Base-by-base conservation (phyloP, 2,113 vertebrate genomes). In the Bathybates hornii region DNA sequence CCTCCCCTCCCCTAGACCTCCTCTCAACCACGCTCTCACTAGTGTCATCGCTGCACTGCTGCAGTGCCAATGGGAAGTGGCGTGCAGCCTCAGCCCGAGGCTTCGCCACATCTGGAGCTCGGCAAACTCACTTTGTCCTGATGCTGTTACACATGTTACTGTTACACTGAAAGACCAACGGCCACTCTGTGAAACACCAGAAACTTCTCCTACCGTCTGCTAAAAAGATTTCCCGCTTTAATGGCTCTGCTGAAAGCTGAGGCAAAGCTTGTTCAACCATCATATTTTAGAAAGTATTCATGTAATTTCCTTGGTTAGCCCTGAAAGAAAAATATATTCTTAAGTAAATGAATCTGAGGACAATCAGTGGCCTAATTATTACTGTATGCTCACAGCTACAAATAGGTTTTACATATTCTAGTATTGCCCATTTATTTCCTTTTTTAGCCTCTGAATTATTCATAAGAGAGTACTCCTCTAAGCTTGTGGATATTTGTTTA, bases 401-500 rank as follows among this genome's bases (percentile, higher is more conserved):
- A 94, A 91, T 92, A 92, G 84, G 84, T 92, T 95, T 92, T 92
- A 92, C 92, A 94, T 91, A 92, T 95, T 91, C 91, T 86, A 90
- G 76, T 90, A 91, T 94, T 94, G 95, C 88, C 85, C 88, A 88
- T 94, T 95, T 94, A 94, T 94, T 94, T 88, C 68, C 87, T 89
- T 87, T 91, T 91, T 80, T 48, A 57, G 24, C 11, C 16, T 6
- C 90, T 95, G 89, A 93, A 95, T 96, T 90, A 96, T 96, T 95
- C 92, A 96, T 91, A 16, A 87, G 36, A 32, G 32, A 83, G 68
- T 84, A 85, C 87, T 92, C 85, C 82, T 89, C 83, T 93, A 87
- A 93, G 94, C 95, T 95, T 84, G 92, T 94, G 92, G 94, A 94
- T 95, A 95, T 95, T 96, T 96, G 94, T 96, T 95, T 95, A 94